Base-by-base conservation (phyloP, 2,797 vertebrate species). In the Gadopsis marmoratus region DNA sequence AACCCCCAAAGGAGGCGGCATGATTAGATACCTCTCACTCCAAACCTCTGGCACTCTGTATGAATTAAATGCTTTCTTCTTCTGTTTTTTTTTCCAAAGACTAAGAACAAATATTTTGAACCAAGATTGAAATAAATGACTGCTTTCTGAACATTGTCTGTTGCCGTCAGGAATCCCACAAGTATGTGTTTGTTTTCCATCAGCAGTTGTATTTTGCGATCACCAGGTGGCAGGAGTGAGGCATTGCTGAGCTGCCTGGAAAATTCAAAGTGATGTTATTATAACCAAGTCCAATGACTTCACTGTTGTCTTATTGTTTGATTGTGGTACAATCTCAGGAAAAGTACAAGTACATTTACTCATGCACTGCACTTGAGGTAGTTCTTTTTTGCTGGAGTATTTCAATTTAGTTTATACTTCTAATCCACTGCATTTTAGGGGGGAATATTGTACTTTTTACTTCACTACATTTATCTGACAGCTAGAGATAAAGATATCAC, bases 141-240 rank as follows among this genome's bases (percentile, higher is more conserved):
- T 14, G 6, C 8, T 9, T 31, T 23, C 8, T 71, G 14, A 37
- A 37, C 19, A 7, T 16, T 3, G 21, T 69, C 11, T 69, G 29
- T 70, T 35, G n/a, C n/a, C 19, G 10, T 31, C 21, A 21, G n/a
- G 2, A 4, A 55, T 6, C 12, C 14, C 17, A 39, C 23, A 21
- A 37, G 13, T 14, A 19, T 1, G 0, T 17, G 5, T 4, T 23
- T 54, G 33, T 60, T 43, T 76, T 19, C 5, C 6, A 10, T 16
- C 29, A 21, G 60, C 31, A 76, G 59, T 53, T 61, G 13, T 26
- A 12, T 19, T 45, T n/a, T 26, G 7, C 2, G 6, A 67, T 14
- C 86, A 81, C 64, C 26, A 83, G 85, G 71, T 67, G 82, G 79
- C 51, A 37, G 0, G 0, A 37, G 70, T 48, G 69, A 76, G 4